Base-by-base conservation (phyloP, 2,888 invertebrate species). In the Ariolimax columbianus region DNA sequence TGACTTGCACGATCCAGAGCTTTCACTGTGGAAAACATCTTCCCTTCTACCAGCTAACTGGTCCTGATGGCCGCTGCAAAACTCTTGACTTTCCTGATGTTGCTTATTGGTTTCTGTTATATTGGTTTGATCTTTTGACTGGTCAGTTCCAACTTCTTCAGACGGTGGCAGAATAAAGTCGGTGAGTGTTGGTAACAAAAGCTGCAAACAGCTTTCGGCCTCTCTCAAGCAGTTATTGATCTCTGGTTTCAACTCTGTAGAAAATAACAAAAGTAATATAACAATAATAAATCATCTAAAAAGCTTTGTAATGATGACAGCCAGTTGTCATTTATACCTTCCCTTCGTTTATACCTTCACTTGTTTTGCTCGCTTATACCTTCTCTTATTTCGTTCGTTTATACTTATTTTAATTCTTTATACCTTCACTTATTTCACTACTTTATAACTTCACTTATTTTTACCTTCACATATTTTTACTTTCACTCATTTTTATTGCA, bases 101-200 rank as follows among this genome's bases (percentile, higher is more conserved):
- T 40, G 38, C 40, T 26, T 72, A 26, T 19, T 14, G 3, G 14
- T 19, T 26, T 72, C 40, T 38, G 7, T 2, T 26, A 40, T 11
- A 26, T 40, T 40, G 23, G 4, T 23, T 11, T 66, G 66, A 7
- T 14, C 14, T 66, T 30, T 66, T 66, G 26, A 26, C 40, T 23
- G 2, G 26, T 26, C 40, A 3, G 0, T 72, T 0, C 4, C 36
- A 55, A 17, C 38, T 40, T 83, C 73, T 3, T 89, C 87, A 36
- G 70, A 70, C 17, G 87, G 88, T 82, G 85, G 59, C 40, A 92
- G 90, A 75, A 91, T 89, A 88, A 93, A 93, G 47, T 89, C 86
- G 79, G 93, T 92, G 14, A 93, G 92, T 79, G 90, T 90, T 26
- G 95, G 95, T 19, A 95, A 83, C 3, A 95, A 89, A 17, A 95